Evolutionary conservation across 2,888 invertebrate species (phyloP).

Genomic region (Archips xylosteana): DNA sequence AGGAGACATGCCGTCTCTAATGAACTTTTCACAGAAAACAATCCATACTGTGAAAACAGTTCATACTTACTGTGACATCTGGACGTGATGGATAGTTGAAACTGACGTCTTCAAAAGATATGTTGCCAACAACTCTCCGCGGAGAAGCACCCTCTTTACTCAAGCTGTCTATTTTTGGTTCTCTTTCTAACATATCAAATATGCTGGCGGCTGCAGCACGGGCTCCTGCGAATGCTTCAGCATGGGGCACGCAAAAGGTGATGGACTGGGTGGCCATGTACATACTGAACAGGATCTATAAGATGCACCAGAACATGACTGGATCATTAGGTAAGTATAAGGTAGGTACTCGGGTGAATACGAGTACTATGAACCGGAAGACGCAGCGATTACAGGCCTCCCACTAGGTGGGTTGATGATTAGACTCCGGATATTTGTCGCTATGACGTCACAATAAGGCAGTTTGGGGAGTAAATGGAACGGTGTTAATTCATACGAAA

Average conservation of each 20-base stretch:
- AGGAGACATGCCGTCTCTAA: too few species aligned
- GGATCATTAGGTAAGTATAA: background rate
- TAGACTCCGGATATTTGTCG: too few species aligned
- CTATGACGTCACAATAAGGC: too few species aligned
- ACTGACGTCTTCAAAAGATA: slow-evolving; percentile 88
- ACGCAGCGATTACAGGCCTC: too few species aligned
- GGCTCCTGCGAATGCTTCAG: slow-evolving; percentile 90
- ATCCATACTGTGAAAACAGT: too few species aligned
- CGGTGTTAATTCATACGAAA: too few species aligned
- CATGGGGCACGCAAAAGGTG: slow-evolving; percentile 90
- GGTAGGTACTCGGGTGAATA: background rate
- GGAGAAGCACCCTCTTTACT: slow-evolving; percentile 86
- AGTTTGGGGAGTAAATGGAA: too few species aligned
- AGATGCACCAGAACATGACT: background rate
- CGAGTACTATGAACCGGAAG: too few species aligned
- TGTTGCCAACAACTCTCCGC: slow-evolving; percentile 86
- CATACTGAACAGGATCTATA: slow-evolving; percentile 89
- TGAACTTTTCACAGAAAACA: too few species aligned
- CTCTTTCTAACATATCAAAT: slow-evolving; percentile 89
- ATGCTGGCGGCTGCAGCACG: slow-evolving; percentile 90
- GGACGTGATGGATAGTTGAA: slow-evolving; percentile 93
- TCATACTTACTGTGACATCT: slow-evolving; percentile 85
- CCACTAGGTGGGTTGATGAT: too few species aligned
- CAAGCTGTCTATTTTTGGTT: slow-evolving; percentile 89
- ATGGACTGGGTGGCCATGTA: slow-evolving; percentile 92